Percentiles rank a stretch among this genome's conserved stretches.
Evolutionary conservation across 2,888 invertebrate species (phyloP).

Genomic region (Linyphia triangularis): DNA sequence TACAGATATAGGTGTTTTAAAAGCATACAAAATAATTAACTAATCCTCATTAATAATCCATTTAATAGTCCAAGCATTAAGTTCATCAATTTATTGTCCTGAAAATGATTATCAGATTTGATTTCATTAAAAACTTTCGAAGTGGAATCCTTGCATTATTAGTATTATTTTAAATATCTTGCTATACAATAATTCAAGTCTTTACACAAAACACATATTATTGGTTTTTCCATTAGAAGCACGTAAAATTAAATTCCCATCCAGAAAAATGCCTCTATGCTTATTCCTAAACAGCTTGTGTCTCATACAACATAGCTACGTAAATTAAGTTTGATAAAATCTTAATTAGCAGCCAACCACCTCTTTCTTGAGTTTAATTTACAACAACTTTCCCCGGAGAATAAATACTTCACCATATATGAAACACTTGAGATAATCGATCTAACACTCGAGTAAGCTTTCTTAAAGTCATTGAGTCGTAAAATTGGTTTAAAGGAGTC

Average conservation of each 20-base stretch:
- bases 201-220: too few species aligned
- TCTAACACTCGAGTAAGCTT: slow-evolving; percentile 39
- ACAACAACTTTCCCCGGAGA: slow-evolving; percentile 11
- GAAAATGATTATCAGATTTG: too few species aligned
- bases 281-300: neutral
- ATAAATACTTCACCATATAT: slow-evolving; percentile 33
- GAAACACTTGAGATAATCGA: slow-evolving; percentile 51
- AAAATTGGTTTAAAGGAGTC: slow-evolving; percentile 59
- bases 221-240: too few species aligned
- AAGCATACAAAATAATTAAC: too few species aligned
- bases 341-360: slow-evolving; percentile 20
- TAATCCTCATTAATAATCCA: too few species aligned
- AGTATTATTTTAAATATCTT: too few species aligned
- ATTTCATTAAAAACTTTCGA: too few species aligned
- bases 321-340: slow-evolving; percentile 25
- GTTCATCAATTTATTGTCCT: too few species aligned
- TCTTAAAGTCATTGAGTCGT: slow-evolving; percentile 47
- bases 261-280: neutral
- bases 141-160: too few species aligned
- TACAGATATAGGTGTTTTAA: too few species aligned
- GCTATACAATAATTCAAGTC: too few species aligned
- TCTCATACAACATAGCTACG: neutral
- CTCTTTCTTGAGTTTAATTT: slow-evolving; percentile 42
- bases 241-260: neutral
- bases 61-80: too few species aligned